These are phyloP conservation scores for Dasysyrphus albostriatus DNA, from an alignment of 2,888 invertebrate genomes.

Conservation along the genomic window DNA sequence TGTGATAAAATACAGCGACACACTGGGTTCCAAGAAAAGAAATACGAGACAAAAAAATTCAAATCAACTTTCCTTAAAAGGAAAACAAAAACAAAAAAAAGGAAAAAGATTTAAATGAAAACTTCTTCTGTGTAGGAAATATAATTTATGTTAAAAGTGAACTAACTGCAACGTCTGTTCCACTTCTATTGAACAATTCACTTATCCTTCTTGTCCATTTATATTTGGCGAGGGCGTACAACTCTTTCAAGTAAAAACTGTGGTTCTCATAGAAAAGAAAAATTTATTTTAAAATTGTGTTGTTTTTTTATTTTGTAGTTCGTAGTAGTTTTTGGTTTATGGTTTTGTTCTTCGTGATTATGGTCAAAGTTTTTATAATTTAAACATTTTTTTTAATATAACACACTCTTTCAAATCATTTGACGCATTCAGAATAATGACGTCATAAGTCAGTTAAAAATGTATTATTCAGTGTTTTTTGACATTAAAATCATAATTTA, in stretches of 20 bases:
- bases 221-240: neutral
- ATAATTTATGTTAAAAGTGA: neutral
- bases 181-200: constrained; percentile 1
- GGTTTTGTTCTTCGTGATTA: too few species aligned
- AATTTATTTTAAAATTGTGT: neutral
- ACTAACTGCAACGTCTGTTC: constrained; percentile 1
- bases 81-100: neutral
- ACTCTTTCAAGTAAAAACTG: neutral
- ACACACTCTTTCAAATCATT: too few species aligned
- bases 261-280: neutral
- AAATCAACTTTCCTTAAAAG: neutral
- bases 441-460: too few species aligned
- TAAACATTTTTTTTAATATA: too few species aligned
- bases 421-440: too few species aligned
- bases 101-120: neutral
- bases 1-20: neutral
- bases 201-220: neutral
- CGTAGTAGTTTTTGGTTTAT: neutral
- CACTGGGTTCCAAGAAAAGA: neutral
- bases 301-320: neutral
- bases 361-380: too few species aligned
- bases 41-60: neutral
- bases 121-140: neutral
- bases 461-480: too few species aligned
- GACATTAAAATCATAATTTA: too few species aligned